These are phyloP conservation scores for Ophiodon elongatus DNA, from an alignment of 2,113 vertebrate species.

Conservation along the genomic window DNA sequence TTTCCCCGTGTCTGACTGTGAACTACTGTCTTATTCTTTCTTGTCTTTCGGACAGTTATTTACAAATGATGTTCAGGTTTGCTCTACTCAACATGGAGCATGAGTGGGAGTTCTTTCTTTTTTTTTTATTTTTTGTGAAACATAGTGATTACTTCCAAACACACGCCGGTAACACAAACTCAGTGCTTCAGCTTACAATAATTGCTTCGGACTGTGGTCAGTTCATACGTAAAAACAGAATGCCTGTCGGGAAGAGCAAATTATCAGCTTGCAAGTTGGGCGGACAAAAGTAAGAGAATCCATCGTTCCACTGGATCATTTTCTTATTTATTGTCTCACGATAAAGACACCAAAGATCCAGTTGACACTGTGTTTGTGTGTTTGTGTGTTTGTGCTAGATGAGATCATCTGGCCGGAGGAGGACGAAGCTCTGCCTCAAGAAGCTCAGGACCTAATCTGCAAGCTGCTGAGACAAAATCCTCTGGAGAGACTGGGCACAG, in stretches of 20 bases:
- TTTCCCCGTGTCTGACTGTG: neutral
- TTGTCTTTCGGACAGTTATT: neutral
- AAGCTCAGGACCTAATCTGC: slow-evolving; percentile 95
- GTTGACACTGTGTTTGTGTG: slow-evolving; percentile 1
- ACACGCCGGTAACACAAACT: no score
- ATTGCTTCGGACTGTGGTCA: neutral
- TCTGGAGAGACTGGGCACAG: slow-evolving; percentile 95
- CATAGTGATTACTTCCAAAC: no score
- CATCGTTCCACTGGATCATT: neutral
- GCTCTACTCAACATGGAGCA: no score
- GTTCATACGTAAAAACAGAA: no score
- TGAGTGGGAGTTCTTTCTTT: no score
- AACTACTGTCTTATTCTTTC: neutral
- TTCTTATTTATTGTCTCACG: neutral
- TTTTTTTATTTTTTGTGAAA: neutral
- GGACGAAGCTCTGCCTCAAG: slow-evolving; percentile 93
- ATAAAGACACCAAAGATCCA: neutral
- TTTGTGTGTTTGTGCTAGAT: slow-evolving; percentile 82
- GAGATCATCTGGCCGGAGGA: slow-evolving; percentile 98
- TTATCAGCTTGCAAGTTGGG: neutral
- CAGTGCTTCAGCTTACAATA: neutral
- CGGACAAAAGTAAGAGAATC: neutral
- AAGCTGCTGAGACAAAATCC: slow-evolving; percentile 95
- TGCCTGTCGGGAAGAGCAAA: no score
- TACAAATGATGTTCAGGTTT: no score